Base-by-base conservation (phyloP, 2,113 vertebrate species). In the Hippocampus mohnikei region DNA sequence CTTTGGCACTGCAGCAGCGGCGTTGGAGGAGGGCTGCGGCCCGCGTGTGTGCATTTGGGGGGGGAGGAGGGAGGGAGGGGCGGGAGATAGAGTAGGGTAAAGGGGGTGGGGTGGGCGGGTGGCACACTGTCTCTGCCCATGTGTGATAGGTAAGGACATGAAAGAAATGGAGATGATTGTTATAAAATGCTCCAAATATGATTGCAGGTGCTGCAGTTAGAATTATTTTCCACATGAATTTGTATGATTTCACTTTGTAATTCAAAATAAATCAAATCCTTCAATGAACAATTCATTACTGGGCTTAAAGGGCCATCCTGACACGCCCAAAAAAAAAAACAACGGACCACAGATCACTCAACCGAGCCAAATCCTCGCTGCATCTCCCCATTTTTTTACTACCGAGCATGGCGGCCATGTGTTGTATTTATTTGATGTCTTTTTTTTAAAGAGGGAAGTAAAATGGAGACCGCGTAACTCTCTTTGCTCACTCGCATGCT, bases 1-100 rank as follows among this genome's bases (percentile, higher is more conserved):
- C 88, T 87, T 90, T 90, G 89, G 83, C 91, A 92, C 91, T 92
- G 91, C 91, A 84, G 91, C 90, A 90, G 83, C 84, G 81, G 72
- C 85, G 85, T 87, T 89, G 88, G 73, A 83, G 58, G 71, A 58
- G 81, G 79, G 74, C 70, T 59, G 68, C 79, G 69, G 71, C 77
- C 71, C 74, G 76, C 72, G 81, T 72, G 72, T 42, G 48, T 29
- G 50, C 46, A n/a, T 50, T 18, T 20, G 20, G 66, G 48, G 29
- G 15, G 16, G 11, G 25, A 18, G 41, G 64, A 6, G 41, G 15
- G 63, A 11, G 63, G 13, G 40, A 11, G 40, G 59, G 13, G 59
- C 8, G 1, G 2, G 33, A 18, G 27, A 13, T 5, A 12, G 53
- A 25, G 55, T 56, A 25, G 27, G 25, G 58, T 59, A 59, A 59